Evolutionary conservation across 2,888 invertebrate species (phyloP), one percentile per base, ranked within the genome.

Genomic region (Sisyra terminalis): DNA sequence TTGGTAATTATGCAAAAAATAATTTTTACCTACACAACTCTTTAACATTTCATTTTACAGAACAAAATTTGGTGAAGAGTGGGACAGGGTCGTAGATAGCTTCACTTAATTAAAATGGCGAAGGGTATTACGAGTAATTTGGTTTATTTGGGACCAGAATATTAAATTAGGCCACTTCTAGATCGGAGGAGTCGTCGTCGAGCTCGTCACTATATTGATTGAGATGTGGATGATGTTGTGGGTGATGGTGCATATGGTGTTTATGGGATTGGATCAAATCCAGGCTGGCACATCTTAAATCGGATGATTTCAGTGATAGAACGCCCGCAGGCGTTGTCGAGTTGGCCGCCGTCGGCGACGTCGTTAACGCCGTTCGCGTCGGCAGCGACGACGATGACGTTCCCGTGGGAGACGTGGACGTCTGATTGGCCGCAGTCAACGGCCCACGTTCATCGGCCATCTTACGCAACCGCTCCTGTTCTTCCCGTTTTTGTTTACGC

Each of bases 401-500:
- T 34, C 45, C 39, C 15, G 51, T 45, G 13, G 51, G 51, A 37
- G 50, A 50, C 35, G 52, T 49, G 42, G 50, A 41, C 15, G 52
- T 48, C 5, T 52, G 50, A 29, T 53, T 63, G 54, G 43, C 64
- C 11, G 51, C 52, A 52, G 57, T 11, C 62, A 58, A 18, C 66
- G 61, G 11, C 29, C 41, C 8, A 51, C 58, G 47, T 83, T 87
- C 87, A 60, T 87, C 80, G 57, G 86, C 86, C 47, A 87, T 60
- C 62, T 86, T 84, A 46, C 87, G 72, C 51, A 86, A 66, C 46
- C 86, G 66, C 62, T 86, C 83, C 62, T 86, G 80, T 59, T 85
- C 80, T 59, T 83, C 93, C 2, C 92, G 76, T 60, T 92, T 92
- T 60, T 90, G 90, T 57, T 93, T 93, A 51, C 93, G 76, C 92